Percentiles rank a stretch among this genome's conserved stretches.
Evolutionary conservation across 2,797 vertebrate species (phyloP).

Genomic region (Manis javanica): DNA sequence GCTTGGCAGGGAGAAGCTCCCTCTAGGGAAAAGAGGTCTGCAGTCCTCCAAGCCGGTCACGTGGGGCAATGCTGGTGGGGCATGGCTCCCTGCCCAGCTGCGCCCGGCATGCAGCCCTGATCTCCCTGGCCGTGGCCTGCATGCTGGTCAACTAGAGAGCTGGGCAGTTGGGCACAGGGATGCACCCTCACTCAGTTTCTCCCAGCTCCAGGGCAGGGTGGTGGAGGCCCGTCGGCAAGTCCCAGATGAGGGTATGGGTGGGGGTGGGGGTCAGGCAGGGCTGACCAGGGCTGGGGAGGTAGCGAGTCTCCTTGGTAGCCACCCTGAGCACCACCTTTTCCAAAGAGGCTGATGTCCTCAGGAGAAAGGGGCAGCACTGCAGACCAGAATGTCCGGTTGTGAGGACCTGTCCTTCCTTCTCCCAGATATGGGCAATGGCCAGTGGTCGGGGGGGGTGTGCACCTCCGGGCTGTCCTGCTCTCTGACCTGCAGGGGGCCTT

Average conservation of each 20-base stretch:
- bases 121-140: neutral
- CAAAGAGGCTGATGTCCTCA: neutral
- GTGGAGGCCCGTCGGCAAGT: neutral
- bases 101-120: neutral
- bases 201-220: neutral
- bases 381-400: neutral
- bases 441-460: fast-evolving
- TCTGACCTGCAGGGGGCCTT: fast-evolving
- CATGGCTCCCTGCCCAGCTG: neutral
- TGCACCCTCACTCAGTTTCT: too few relatives aligned
- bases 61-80: too few relatives aligned
- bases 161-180: neutral
- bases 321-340: neutral
- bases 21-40: neutral
- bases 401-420: neutral
- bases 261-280: too few relatives aligned
- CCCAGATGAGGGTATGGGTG: neutral
- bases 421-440: neutral
- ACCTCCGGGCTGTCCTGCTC: neutral
- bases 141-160: neutral
- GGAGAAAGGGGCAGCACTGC: neutral
- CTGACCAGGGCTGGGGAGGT: neutral
- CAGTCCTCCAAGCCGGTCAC: neutral
- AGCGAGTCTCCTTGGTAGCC: neutral
- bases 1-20: too few relatives aligned